Evolutionary conservation across 2,113 vertebrate species (phyloP).

Genomic region (Cervus canadensis): DNA sequence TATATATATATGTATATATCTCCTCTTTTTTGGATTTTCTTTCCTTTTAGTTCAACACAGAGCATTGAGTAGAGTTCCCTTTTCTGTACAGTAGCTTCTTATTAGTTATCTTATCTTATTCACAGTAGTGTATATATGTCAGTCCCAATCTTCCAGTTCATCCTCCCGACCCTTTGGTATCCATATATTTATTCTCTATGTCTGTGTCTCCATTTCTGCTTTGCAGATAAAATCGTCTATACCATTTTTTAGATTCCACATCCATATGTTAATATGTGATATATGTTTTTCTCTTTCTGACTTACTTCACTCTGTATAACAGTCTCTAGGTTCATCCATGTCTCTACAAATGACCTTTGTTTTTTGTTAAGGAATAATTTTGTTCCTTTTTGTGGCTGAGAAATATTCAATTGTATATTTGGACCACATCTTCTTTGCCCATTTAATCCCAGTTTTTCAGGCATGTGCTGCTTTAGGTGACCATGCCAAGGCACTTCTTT

Average conservation of each 20-base stretch:
- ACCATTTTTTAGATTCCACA: background rate
- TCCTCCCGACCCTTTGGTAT: background rate
- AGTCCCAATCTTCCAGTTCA: background rate
- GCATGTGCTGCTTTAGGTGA: background rate
- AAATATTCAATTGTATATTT: background rate
- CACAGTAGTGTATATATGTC: background rate
- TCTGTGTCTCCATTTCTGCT: background rate
- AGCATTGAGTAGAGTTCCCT: background rate
- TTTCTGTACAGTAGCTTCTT: background rate
- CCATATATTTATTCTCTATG: background rate
- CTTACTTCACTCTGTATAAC: background rate
- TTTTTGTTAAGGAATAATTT: background rate
- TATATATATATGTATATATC: background rate
- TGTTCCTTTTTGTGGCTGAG: background rate
- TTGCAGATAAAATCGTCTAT: background rate
- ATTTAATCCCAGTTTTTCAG: background rate
- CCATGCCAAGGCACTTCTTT: accelerated
- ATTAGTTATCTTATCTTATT: background rate
- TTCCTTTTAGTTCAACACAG: background rate
- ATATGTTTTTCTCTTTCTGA: background rate
- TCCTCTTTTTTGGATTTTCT: background rate
- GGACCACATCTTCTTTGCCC: background rate
- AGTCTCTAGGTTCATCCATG: background rate
- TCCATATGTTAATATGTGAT: background rate
- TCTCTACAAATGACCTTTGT: background rate